A percentile compares a stretch with the other conserved stretches of the same genome.
Evolutionary conservation across 2,888 invertebrate genomes (phyloP).

Genomic region (Molanna angustata): DNA sequence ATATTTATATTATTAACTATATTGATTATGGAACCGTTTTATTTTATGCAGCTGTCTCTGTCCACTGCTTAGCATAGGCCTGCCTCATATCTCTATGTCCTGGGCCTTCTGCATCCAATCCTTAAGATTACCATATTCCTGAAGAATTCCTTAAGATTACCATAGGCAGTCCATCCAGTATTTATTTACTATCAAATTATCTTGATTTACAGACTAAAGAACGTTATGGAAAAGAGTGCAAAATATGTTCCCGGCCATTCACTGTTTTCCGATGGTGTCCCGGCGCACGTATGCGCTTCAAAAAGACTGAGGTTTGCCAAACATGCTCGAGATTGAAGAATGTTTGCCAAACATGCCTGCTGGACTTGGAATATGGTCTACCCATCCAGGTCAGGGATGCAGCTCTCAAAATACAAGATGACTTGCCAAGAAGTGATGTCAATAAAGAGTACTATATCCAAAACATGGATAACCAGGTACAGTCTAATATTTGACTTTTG

Average conservation of each 20-base stretch:
- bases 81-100: too few species aligned
- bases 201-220: constrained; percentile 77
- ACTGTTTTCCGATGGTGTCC: constrained; percentile 97
- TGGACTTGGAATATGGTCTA: constrained; percentile 90
- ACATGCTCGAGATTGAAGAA: constrained; percentile 94
- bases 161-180: too few species aligned
- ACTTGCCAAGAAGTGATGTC: constrained; percentile 89
- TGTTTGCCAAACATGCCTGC: constrained; percentile 92
- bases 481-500: constrained; percentile 23
- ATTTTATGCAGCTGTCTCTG: too few species aligned
- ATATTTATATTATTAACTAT: too few species aligned
- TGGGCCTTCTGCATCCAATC: too few species aligned
- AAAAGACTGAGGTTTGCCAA: constrained; percentile 95
- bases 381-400: constrained; percentile 89
- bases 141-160: too few species aligned
- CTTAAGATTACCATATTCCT: too few species aligned
- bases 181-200: too few species aligned
- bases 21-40: too few species aligned
- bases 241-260: constrained; percentile 91
- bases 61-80: too few species aligned
- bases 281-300: constrained; percentile 91
- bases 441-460: constrained; percentile 94
- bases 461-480: constrained; percentile 80
- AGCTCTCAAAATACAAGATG: constrained; percentile 86
- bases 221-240: constrained; percentile 92